Conservation (phyloP, 2,113 vertebrate species). For the Ardeotis arabs region DNA sequence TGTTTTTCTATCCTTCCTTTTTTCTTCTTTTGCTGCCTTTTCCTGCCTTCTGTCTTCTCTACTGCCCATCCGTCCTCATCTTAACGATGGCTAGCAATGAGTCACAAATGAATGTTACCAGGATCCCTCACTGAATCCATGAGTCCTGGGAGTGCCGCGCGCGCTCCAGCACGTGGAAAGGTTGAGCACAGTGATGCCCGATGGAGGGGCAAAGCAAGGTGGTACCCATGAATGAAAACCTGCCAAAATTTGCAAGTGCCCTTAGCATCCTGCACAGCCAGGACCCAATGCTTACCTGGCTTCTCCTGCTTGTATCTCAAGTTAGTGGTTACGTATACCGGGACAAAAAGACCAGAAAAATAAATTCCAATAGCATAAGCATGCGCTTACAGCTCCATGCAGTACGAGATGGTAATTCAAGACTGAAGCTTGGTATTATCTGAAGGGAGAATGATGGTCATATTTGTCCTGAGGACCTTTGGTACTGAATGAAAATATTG, state of each 20-base stretch:
- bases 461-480: not conserved
- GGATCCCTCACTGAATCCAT: not conserved
- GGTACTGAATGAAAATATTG: not conserved
- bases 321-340: too few relatives aligned
- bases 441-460: rapidly evolving
- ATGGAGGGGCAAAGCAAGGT: too few relatives aligned
- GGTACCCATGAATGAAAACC: not conserved
- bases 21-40: not conserved
- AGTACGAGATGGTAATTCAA: not conserved
- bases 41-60: not conserved
- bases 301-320: not conserved
- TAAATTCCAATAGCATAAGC: too few relatives aligned
- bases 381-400: not conserved
- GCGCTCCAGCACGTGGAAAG: not conserved
- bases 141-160: not conserved
- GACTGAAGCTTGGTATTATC: not conserved
- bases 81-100: not conserved
- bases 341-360: not conserved
- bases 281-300: not conserved
- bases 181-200: not conserved
- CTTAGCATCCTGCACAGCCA: too few relatives aligned
- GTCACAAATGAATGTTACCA: not conserved
- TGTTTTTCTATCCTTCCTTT: not conserved
- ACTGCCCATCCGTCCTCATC: not conserved
- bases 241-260: too few relatives aligned